These are phyloP conservation scores for Celastrina argiolus DNA, from an alignment of 2,888 invertebrate species.

Conservation along the genomic window DNA sequence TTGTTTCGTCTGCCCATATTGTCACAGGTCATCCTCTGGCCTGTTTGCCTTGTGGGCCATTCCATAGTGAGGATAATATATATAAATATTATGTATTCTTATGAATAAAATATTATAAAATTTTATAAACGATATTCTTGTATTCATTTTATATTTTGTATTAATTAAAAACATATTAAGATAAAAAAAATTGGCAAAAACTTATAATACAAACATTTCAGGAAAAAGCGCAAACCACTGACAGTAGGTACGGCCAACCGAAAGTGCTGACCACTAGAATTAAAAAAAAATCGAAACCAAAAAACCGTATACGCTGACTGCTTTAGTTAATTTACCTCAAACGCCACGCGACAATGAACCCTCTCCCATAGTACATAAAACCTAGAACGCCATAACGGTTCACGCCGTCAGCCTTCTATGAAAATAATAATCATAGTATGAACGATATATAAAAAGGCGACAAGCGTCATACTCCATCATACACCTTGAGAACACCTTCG, in stretches of 20 bases:
- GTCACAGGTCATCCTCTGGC: no score
- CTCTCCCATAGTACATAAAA: conserved; percentile 30
- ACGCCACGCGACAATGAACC: conserved; percentile 37
- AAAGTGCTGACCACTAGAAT: not conserved
- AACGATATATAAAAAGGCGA: conserved; percentile 70
- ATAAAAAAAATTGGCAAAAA: no score
- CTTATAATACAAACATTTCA: not conserved
- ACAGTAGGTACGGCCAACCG: not conserved
- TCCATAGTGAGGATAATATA: no score
- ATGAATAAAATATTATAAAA: no score
- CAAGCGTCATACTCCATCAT: conserved; percentile 65
- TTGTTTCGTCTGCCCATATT: no score
- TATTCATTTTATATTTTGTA: no score
- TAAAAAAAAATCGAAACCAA: conserved; percentile 8
- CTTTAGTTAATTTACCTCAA: conserved; percentile 48
- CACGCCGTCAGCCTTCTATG: conserved; percentile 69
- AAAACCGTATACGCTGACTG: conserved; percentile 46
- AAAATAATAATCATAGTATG: conserved; percentile 69
- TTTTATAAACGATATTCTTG: no score
- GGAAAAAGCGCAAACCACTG: not conserved
- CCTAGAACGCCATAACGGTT: conserved; percentile 32
- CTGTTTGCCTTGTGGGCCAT: no score
- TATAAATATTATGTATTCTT: no score
- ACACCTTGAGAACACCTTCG: conserved; percentile 52
- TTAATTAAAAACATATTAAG: no score